Base-by-base conservation (phyloP, 2,888 invertebrate genomes). In the Torymus aiolomorphi region DNA sequence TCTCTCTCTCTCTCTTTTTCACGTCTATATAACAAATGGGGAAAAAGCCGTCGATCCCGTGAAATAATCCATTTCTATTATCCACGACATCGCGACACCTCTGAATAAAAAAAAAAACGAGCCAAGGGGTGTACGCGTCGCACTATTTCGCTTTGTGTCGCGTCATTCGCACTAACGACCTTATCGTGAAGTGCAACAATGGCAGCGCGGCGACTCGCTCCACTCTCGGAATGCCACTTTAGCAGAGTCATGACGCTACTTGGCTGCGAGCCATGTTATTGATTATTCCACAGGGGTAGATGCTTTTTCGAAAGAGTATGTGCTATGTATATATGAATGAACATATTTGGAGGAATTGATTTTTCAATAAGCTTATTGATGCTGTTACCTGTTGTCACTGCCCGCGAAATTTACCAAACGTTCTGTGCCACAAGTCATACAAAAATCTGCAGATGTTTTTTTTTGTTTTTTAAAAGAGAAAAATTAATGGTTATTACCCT, bases 151-250 rank as follows among this genome's bases (percentile, higher is more conserved):
- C 78, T 79, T 78, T 79, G 24, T 79, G 79, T 79, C 70, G 51
- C 80, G 82, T 82, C 82, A 82, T 80, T 80, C 82, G 78, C 73
- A 62, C 78, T 82, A 82, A 82, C 82, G 82, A 82, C 70, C 78
- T 82, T 80, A 80, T 82, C 82, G 80, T 78, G 76, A 77, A 80
- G 73, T 82, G 80, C 70, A 80, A 80, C 82, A 82, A 82, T 78
- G 67, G 54, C n/a, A 11, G 20, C 14, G 20, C 10, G 13, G 20
- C 2, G 10, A 52, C 20, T 12, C 51, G 49, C 76, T 57, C 57
- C 70, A 77, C 72, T 65, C 54, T 82, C 78, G 83, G 85, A 83
- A 83, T 79, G 76, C 80, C 54, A 61, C 65, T 79, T 80, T 73
- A 49, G 82, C 80, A 72, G 24, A 82, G 82, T 82, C 82, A 82